phyloP scores from a whole-genome alignment of 2,113 vertebrate species.

The Murina feae region DNA sequence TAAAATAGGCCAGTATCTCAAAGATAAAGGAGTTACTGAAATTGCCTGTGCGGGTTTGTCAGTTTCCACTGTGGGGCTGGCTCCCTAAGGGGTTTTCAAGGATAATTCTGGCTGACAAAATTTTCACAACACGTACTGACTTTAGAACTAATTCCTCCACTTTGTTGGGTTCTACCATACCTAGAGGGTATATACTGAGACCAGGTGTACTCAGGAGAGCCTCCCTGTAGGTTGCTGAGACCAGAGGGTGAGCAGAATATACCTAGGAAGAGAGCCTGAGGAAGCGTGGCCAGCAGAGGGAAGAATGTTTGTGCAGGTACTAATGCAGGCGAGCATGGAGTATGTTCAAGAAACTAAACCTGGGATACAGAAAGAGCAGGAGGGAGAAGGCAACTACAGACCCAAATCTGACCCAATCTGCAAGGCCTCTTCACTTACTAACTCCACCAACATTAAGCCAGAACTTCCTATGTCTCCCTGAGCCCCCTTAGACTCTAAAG shows the following conservation, averaged over 20 bases:
- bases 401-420: neutral
- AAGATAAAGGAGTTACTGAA: neutral
- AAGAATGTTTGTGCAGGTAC: neutral
- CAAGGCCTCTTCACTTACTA: neutral
- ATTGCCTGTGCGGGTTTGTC: neutral
- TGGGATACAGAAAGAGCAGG: neutral
- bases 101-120: neutral
- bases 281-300: neutral
- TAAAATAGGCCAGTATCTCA: neutral
- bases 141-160: neutral
- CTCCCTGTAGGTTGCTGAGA: neutral
- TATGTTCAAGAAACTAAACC: neutral
- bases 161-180: neutral
- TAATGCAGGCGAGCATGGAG: neutral
- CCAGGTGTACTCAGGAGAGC: neutral
- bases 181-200: neutral
- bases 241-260: neutral
- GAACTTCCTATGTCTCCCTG: neutral
- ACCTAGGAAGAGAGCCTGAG: neutral
- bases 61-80: neutral
- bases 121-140: neutral
- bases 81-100: neutral
- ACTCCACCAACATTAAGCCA: neutral
- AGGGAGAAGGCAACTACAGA: neutral
- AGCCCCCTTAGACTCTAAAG: neutral